A percentile compares a stretch with the other conserved stretches of the same genome.
Evolutionary conservation across 2,888 invertebrate genomes (phyloP).

Genomic region (Epirrhoe alternata): DNA sequence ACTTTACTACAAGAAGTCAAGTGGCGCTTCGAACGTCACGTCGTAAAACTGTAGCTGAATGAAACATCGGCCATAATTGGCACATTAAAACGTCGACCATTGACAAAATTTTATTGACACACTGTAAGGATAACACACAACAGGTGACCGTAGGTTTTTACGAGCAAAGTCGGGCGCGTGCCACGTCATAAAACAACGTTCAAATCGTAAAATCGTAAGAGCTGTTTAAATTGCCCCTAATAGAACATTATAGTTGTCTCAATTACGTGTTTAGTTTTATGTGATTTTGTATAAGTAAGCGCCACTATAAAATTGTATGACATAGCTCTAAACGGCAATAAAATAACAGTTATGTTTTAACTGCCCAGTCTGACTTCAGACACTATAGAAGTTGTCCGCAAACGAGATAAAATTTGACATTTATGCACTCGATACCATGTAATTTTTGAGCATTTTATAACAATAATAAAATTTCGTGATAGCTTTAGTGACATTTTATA

Average conservation of each 20-base stretch:
- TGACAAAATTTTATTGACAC: conserved; percentile 77
- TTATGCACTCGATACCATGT: neutral
- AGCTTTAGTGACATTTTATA: neutral
- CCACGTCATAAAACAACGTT: conserved; percentile 67
- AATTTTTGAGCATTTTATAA: neutral
- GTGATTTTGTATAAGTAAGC: conserved; percentile 66
- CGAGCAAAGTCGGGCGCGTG: conserved; percentile 71
- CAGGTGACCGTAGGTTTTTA: conserved; percentile 82
- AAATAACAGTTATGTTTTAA: conserved; percentile 51
- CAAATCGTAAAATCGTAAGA: conserved; percentile 75
- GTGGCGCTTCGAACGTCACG: conserved; percentile 49
- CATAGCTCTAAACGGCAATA: conserved; percentile 51
- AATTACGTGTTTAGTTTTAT: conserved; percentile 75
- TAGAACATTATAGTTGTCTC: conserved; percentile 73
- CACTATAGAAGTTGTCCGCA: conserved; percentile 8
- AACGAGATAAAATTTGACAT: conserved; percentile 7
- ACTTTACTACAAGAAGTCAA: conserved; percentile 47
- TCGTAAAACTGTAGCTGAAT: conserved; percentile 69
- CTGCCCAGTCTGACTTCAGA: conserved; percentile 46
- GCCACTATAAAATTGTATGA: conserved; percentile 61
- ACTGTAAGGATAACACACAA: conserved; percentile 71
- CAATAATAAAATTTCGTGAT: neutral
- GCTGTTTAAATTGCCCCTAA: conserved; percentile 73
- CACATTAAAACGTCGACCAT: conserved; percentile 74
- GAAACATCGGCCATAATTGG: conserved; percentile 73